Evolutionary conservation across 2,797 vertebrate species (phyloP).

Genomic region (Taenioides sp.): DNA sequence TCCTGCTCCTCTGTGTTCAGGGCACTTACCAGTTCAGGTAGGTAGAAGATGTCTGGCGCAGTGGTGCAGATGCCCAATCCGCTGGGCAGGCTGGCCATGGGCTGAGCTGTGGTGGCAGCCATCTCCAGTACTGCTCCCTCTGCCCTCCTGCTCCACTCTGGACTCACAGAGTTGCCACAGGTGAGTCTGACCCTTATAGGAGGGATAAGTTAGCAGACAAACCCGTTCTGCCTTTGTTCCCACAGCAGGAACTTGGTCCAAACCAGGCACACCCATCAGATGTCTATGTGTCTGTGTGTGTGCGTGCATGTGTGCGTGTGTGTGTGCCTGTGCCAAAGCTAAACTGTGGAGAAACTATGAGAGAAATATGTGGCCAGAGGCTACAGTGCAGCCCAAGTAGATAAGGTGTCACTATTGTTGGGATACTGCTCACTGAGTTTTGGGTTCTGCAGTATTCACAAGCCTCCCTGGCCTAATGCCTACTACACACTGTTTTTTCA

Average conservation of each 20-base stretch:
- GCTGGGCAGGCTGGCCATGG: slow-evolving; percentile 77
- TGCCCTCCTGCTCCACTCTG: slow-evolving; percentile 23
- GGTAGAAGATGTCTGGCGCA: slow-evolving; percentile 81
- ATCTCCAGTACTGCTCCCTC: slow-evolving; percentile 47
- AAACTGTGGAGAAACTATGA: slow-evolving; percentile 28
- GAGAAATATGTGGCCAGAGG: slow-evolving; percentile 38
- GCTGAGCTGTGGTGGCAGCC: slow-evolving; percentile 69
- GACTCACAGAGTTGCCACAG: slow-evolving; percentile 49
- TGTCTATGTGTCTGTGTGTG: background rate
- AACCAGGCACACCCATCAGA: slow-evolving; percentile 60
- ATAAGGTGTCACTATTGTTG: slow-evolving; percentile 14
- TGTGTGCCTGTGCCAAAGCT: slow-evolving; percentile 10
- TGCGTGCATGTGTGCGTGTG: background rate
- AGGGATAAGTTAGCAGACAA: slow-evolving; percentile 45
- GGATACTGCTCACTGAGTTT: slow-evolving; percentile 28
- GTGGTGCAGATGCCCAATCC: slow-evolving; percentile 77
- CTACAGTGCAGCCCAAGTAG: slow-evolving; percentile 7
- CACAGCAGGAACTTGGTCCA: slow-evolving; percentile 28
- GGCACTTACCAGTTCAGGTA: slow-evolving; percentile 85
- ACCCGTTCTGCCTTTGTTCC: slow-evolving; percentile 62
- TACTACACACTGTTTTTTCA: slow-evolving; percentile 24
- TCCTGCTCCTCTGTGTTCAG: background rate
- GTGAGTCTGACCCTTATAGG: slow-evolving; percentile 57
- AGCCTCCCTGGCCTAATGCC: background rate
- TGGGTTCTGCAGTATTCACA: slow-evolving; percentile 2